Evolutionary conservation across 2,888 invertebrate genomes (phyloP), one percentile per base, ranked within the genome.

Genomic region (Smittia sp.): DNA sequence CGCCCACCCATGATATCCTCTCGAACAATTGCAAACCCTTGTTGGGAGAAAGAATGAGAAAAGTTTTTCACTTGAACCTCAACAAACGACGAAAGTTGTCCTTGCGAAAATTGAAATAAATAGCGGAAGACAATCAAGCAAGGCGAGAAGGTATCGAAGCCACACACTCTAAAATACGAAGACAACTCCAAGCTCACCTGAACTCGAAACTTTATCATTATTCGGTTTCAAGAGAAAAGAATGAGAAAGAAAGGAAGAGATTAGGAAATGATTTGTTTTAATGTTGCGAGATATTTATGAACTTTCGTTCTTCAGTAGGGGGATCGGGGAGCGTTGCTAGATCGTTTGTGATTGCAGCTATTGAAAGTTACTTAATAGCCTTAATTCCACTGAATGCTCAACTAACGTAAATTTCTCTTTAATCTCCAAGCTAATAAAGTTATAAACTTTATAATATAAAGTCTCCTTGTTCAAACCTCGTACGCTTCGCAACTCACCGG

Each of bases 1-100:
- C 89, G 11, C 87, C 86, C 24, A 92, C 85, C 96, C 96, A 96
- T 76, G 89, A 86, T 77, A 96, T 89, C 62, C 86, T 83, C 38
- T 87, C 86, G 62, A 86, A 87, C 79, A 94, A 84, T 77, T 89
- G 87, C 78, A 95, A 85, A 79, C 90, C 88, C 95, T 96, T 84
- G 11, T 38, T 11, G 74, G 80, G 79, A 75, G 74, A 76, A 75
- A 74, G 74, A 67, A 68, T 25, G 6, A 20, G 22, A 41, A 46
- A 62, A 63, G 52, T 74, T 39, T 67, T 22, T 74, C 54, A 39
- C 39, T 73, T 32, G 4, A 18, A 38, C 11, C 15, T 24, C 13
- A 24, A 7, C 9, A 66, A 63, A 52, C 73, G 9, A 66, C 46
- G 15, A 58, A 58, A 58, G 22, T 27, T 32, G 15, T 27, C 27